Evolutionary conservation across 2,113 vertebrate genomes (phyloP), one percentile per base, ranked within the genome.

Genomic region (Apaloderma vittatum): DNA sequence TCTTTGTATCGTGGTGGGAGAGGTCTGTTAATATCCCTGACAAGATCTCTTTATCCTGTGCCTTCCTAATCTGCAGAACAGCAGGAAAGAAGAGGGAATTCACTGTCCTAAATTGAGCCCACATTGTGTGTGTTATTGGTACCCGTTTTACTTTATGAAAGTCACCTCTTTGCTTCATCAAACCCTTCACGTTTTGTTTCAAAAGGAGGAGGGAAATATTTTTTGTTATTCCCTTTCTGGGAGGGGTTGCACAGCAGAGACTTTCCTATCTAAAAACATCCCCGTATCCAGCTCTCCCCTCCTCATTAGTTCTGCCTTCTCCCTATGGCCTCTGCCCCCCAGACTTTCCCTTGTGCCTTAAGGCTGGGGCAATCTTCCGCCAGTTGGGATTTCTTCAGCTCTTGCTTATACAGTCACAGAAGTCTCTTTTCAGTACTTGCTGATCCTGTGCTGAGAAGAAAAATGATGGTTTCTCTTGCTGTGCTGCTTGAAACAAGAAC

Each of bases 401-500:
- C 27, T 27, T 89, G n/a, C 29, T 79, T 85, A 45, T 49, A 32
- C 17, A 79, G 8, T 85, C 66, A 43, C 49, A 75, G 9, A 78
- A 85, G 40, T 70, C 15, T 78, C 57, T 70, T 86, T 85, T 88
- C 88, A 90, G 46, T 76, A 34, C 66, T 85, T 65, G 57, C 77
- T 75, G 89, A 75, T 46, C 81, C 71, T 80, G 18, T 10, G 10
- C 66, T 95, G 54, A 49, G 49, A 95, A 77, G 70, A 95, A 52
- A 90, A 90, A 57, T 23, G 8, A 65, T 71, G n/a, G 8, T 74
- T 92, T 92, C 63, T 67, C 55, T 74, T 84, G 59, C 63, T 73
- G 49, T 63, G 37, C 86, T 93, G 37, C 72, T 75, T 94, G 78
- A 94, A 95, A 86, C 66, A 92, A 82, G 72, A 86, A 67, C 46